Evolutionary conservation across 2,797 vertebrate genomes (phyloP), one percentile per base, ranked within the genome.

Genomic region (Manis javanica): DNA sequence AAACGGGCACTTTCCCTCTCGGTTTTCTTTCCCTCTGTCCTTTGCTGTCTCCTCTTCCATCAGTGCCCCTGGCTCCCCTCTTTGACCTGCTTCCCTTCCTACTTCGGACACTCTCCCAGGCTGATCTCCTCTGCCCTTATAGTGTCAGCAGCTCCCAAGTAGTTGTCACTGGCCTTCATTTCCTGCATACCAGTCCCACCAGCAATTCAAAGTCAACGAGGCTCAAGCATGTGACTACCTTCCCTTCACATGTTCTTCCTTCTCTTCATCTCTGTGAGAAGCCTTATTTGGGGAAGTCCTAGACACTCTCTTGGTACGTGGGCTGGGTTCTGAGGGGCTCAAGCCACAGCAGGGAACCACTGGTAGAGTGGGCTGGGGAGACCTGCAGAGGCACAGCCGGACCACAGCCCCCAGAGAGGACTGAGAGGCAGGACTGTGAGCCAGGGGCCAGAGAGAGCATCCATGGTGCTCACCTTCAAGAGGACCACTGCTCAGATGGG

Each of bases 401-500:
- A 9, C 46, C 0, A 3, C 42, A 39, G 57, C 55, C 24, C 6
- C 64, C 61, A 12, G 34, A 26, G 68, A 42, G 6, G 26, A 74
- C 79, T 26, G 9, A 61, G 3, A 23, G 39, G 57, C 49, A 57
- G 11, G 37, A 29, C 19, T 37, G 42, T 18, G 31, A 2, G 0
- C 34, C 26, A 1, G 10, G 1, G 1, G 1, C 4, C 9, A 42
- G 24, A 51, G 19, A 6, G 5, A 14, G 26, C 24, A 18, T 23
- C 57, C 4, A 0, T 21, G 14, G 12, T 15, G 34, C 42, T 46
- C 46, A 74, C 2, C 2, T n/a, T 88, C 55, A 53, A 51, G 26
- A 66, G 21, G 46, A 69, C 3, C 7, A 2, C 69, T 69, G 24
- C 31, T 53, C 4, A 42, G 37, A 7, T 10, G 37, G 31, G 49